Conservation (phyloP, 1,140 invertebrate species). For the Orchesella cincta region DNA sequence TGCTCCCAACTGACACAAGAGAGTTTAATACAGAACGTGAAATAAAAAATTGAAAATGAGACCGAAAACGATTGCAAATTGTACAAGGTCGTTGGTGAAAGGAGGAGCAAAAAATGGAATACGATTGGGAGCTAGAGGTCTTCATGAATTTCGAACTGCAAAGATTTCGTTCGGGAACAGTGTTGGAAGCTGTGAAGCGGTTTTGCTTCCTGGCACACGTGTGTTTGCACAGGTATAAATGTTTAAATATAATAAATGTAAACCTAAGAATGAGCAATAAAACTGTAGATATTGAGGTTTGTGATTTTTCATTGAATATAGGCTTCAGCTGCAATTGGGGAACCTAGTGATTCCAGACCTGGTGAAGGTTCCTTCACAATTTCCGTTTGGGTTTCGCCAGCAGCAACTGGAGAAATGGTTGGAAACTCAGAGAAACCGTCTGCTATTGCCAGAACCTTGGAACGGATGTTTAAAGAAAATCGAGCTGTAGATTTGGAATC, state of each 20-base stretch:
- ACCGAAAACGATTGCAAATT: slow-evolving; percentile 42
- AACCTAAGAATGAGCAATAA: not conserved
- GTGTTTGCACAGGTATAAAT: slow-evolving; percentile 47
- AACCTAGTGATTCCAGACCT: slow-evolving; percentile 46
- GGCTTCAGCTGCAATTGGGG: slow-evolving; percentile 46
- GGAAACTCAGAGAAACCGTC: slow-evolving; percentile 46
- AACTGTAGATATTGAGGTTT: not conserved
- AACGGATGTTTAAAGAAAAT: slow-evolving; percentile 48
- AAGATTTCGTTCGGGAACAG: slow-evolving; percentile 43
- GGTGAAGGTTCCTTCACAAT: slow-evolving; percentile 47
- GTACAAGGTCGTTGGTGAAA: slow-evolving; percentile 27
- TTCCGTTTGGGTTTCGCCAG: slow-evolving; percentile 50
- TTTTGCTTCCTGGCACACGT: slow-evolving; percentile 41
- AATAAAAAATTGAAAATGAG: slow-evolving; percentile 31
- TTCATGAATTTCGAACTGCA: slow-evolving; percentile 37
- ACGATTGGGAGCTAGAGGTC: slow-evolving; percentile 37
- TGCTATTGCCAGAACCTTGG: slow-evolving; percentile 43
- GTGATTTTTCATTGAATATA: slow-evolving; percentile 19
- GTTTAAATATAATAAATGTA: not conserved
- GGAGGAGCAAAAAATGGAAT: slow-evolving; percentile 38
- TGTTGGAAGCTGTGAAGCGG: slow-evolving; percentile 46
- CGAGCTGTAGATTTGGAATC: slow-evolving; percentile 48
- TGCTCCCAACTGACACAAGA: no score
- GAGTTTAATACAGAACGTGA: not conserved
- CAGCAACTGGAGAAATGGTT: slow-evolving; percentile 48